Evolutionary conservation across 1,140 invertebrate genomes (phyloP).

Genomic region (Diploscapter pachys): DNA sequence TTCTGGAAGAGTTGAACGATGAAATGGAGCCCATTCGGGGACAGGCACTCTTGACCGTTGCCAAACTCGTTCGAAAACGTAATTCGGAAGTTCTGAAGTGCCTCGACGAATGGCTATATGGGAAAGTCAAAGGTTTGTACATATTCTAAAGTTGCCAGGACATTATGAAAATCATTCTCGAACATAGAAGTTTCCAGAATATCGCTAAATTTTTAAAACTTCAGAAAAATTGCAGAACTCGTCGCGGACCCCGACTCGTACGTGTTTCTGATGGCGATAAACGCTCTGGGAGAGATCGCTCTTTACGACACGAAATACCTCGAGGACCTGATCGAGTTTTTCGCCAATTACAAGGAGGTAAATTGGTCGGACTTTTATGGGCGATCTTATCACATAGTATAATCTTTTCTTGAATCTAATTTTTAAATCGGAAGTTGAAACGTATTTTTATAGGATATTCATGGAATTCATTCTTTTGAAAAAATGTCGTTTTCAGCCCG

Average conservation of each 20-base stretch:
- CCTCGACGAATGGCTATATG: conserved; percentile 11
- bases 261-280: conserved; percentile 45
- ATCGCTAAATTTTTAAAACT: background rate
- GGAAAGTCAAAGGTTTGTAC: conserved; percentile 6
- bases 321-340: conserved; percentile 17
- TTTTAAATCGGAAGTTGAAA: too few relatives aligned
- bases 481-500: too few relatives aligned
- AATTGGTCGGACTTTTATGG: too few relatives aligned
- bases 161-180: background rate
- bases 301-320: conserved; percentile 40
- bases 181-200: too few relatives aligned
- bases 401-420: too few relatives aligned
- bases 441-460: background rate
- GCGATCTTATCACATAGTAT: too few relatives aligned
- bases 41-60: conserved; percentile 7
- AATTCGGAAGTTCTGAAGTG: background rate
- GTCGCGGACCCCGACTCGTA: conserved; percentile 41
- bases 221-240: conserved; percentile 37
- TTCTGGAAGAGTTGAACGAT: background rate
- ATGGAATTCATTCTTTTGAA: conserved; percentile 6
- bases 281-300: conserved; percentile 42
- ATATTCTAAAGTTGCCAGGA: background rate
- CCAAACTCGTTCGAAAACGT: background rate
- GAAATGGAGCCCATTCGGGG: conserved; percentile 8
- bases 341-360: too few relatives aligned